Percentiles rank a stretch among this genome's conserved stretches.
Evolutionary conservation across 2,888 invertebrate species (phyloP).

Genomic region (Archips xylosteana): DNA sequence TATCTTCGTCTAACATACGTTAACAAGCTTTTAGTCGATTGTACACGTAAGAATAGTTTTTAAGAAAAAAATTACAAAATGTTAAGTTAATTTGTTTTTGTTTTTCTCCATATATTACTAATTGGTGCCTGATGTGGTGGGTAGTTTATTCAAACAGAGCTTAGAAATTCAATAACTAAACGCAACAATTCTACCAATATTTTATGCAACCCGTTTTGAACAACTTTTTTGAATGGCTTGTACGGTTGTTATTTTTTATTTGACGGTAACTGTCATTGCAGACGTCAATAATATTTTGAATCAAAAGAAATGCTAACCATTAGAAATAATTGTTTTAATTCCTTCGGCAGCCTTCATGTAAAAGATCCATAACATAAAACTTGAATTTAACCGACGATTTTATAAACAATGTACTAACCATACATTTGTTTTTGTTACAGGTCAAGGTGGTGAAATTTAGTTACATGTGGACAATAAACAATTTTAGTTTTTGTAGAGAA

Average conservation of each 20-base stretch:
- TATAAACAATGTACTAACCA: conserved; percentile 10
- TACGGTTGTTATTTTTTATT: conserved; percentile 11
- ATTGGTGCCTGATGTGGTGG: not conserved
- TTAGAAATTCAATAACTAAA: not conserved
- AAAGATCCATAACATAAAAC: not conserved
- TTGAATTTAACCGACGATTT: not conserved
- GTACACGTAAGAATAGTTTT: not conserved
- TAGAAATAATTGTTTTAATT: conserved; percentile 5
- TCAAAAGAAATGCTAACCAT: conserved; percentile 2
- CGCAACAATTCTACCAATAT: not conserved
- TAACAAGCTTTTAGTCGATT: not conserved
- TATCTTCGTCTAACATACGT: no score
- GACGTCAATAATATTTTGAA: conserved; percentile 15
- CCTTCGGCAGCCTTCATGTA: conserved; percentile 17
- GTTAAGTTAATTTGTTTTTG: not conserved
- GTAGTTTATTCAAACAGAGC: not conserved
- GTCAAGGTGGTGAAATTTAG: conserved; percentile 99
- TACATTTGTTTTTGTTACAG: conserved; percentile 86
- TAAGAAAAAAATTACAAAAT: not conserved
- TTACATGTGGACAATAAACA: conserved; percentile 99
- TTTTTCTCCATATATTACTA: not conserved
- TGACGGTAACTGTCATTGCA: conserved; percentile 26
- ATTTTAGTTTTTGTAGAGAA: conserved; percentile 99
- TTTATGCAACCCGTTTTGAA: conserved; percentile 11
- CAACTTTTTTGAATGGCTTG: not conserved